Evolutionary conservation across 2,113 vertebrate species (phyloP).

Genomic region (Tragelaphus scriptus): DNA sequence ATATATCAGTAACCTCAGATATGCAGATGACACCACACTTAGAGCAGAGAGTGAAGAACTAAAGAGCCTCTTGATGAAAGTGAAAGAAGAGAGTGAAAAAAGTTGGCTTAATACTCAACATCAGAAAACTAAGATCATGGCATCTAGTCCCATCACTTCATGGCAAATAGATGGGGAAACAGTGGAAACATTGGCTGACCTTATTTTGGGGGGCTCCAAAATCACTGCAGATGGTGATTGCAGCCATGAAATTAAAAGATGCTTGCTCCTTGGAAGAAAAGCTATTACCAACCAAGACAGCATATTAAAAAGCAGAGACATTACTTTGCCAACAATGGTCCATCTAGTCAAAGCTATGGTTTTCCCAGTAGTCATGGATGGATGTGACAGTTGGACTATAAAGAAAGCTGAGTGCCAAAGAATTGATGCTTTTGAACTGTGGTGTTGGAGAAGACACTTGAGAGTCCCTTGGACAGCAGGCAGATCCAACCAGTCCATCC

Average conservation of each 20-base stretch:
- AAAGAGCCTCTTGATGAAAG: background rate
- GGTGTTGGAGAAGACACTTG: background rate
- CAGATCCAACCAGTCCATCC: background rate
- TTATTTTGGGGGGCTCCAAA: background rate
- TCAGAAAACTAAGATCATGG: background rate
- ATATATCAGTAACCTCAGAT: background rate
- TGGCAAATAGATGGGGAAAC: background rate
- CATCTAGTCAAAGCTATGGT: background rate
- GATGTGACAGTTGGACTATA: background rate
- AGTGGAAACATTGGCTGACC: background rate
- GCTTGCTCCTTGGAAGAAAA: background rate
- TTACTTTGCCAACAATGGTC: background rate
- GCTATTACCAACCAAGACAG: background rate
- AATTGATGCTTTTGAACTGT: background rate
- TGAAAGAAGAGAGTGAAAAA: background rate
- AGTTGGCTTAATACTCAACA: background rate
- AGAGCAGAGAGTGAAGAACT: background rate
- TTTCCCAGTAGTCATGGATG: background rate
- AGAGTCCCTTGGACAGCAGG: background rate
- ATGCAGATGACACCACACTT: background rate
- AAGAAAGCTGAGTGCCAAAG: background rate
- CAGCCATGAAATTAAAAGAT: background rate
- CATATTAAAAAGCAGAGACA: background rate
- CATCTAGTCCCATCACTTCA: background rate
- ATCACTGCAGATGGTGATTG: background rate